Percentiles rank a stretch among this genome's conserved stretches.
Evolutionary conservation across 2,113 vertebrate species (phyloP).

Genomic region (Equus quagga): DNA sequence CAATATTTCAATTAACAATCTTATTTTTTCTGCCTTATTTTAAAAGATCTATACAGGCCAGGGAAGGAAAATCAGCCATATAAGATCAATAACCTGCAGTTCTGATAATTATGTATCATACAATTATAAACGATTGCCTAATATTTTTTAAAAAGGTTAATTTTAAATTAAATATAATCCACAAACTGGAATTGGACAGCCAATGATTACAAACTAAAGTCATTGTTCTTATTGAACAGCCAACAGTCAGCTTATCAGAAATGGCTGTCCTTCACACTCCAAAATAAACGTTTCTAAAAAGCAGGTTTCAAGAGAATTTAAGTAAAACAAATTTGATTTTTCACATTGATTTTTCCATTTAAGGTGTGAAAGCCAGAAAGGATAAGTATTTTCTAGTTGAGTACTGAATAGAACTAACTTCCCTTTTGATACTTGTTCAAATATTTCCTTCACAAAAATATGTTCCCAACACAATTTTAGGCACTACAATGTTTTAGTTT

Average conservation of each 20-base stretch:
- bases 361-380: background rate
- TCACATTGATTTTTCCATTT: background rate
- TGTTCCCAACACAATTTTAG: background rate
- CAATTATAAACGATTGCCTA: background rate
- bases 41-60: background rate
- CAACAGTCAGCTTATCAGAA: background rate
- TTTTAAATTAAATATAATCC: background rate
- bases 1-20: too few species aligned
- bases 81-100: background rate
- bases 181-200: background rate
- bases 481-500: background rate
- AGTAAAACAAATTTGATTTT: constrained; percentile 42
- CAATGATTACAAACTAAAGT: background rate
- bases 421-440: background rate
- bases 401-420: background rate
- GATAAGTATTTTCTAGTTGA: background rate
- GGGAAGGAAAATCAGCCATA: background rate
- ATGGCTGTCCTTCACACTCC: background rate
- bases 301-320: constrained; percentile 10
- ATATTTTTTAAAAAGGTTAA: background rate
- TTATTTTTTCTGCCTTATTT: background rate
- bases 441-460: background rate
- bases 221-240: background rate
- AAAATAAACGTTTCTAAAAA: background rate
- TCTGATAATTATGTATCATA: background rate